Evolutionary conservation across 2,113 vertebrate genomes (phyloP), one percentile per base, ranked within the genome.

Genomic region (Anolis carolinensis): DNA sequence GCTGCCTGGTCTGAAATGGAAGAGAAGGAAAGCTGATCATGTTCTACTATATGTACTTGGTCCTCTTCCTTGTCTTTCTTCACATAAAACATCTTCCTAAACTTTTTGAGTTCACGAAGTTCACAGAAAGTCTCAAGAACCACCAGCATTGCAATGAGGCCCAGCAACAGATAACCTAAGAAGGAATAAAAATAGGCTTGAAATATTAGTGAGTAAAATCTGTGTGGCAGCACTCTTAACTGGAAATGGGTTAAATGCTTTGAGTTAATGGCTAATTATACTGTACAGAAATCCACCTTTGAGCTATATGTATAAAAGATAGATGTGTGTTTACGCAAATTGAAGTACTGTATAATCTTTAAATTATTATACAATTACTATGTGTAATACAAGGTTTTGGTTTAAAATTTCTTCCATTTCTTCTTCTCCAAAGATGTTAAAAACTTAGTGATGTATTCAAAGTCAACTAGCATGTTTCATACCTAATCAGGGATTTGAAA

Each of bases 61-160:
- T 99, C 98, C 39, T 98, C 97, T 1, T 97, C 96, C 93, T 97
- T 98, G 92, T 98, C 97, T 92, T 98, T 99, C 96, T 98, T 99
- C 95, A 99, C 95, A 36, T 99, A 98, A 95, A 99, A 99, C 94
- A 99, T 97, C 91, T 98, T 98, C 80, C 98, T 96, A 90, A 99
- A 98, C 86, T 97, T 97, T 92, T 99, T 99, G 90, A 99, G 96
- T 86, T 99, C 98, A 68, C 98, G 98, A 83, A 99, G 98, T 94
- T 99, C 98, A 70, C 98, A 99, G 96, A 99, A 99, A 65, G 98
- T 99, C 93, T 99, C 98, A 79, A 99, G 96, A 76, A 99, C 98
- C 8, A 99, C 98, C 94, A 99, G 89, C 98, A 99, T 99, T 81
- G 98, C 97, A 0, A 99, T 97, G 74, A 99, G 97, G 62, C 98